These are phyloP conservation scores for Zosterops hypoxanthus DNA, from an alignment of 2,113 vertebrate species.

Conservation along the genomic window DNA sequence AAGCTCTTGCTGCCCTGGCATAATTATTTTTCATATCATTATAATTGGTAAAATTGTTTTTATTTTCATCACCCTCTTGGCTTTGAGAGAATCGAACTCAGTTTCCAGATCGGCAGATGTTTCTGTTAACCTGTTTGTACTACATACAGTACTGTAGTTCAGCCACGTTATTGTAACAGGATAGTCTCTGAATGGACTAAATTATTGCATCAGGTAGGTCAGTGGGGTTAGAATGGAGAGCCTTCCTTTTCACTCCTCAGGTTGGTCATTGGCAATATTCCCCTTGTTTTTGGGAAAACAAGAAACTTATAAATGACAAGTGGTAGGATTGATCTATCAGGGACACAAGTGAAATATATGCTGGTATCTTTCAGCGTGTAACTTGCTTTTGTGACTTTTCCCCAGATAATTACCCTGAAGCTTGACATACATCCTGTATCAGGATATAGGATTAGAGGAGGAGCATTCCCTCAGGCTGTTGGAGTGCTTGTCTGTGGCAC, in stretches of 20 bases:
- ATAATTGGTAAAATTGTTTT: background rate
- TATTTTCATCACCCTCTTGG: background rate
- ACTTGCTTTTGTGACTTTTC: background rate
- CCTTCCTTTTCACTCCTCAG: background rate
- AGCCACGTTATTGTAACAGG: background rate
- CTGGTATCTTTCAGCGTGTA: background rate
- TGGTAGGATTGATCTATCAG: accelerated
- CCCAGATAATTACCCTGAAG: background rate
- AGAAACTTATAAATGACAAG: background rate
- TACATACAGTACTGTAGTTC: background rate
- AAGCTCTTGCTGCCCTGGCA: background rate
- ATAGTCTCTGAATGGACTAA: background rate
- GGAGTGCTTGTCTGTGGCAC: background rate
- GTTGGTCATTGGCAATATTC: background rate
- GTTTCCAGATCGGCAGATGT: background rate
- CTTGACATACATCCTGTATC: accelerated
- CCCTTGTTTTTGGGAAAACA: background rate
- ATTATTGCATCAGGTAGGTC: background rate
- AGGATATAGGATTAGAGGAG: background rate
- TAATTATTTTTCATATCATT: accelerated
- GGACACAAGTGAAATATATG: background rate
- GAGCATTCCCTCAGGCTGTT: background rate
- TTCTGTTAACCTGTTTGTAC: background rate
- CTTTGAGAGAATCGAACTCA: background rate
- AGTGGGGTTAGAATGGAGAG: background rate